Base-by-base conservation (phyloP, 2,797 vertebrate genomes). In the Vireo griseus region DNA sequence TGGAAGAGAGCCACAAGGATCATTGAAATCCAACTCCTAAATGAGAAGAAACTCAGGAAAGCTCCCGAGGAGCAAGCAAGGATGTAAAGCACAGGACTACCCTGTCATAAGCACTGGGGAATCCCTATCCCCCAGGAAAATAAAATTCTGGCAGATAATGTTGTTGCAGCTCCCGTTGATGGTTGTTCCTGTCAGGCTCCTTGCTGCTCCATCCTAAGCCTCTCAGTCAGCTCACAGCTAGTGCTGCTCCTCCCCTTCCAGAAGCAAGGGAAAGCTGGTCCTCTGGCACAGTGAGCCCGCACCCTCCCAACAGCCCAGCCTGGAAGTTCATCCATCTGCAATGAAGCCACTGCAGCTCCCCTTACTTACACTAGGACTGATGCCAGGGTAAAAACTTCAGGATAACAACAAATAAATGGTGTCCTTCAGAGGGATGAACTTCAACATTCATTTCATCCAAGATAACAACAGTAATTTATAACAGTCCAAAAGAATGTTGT, bases 201-300 rank as follows among this genome's bases (percentile, higher is more conserved):
- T 31, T 39, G 55, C 61, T 69, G 51, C 39, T 87, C 54, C 54
- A 89, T 59, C 58, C 40, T 62, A 52, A 65, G 35, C 17, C 63
- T 87, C 31, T 42, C 37, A 44, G 48, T 12, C 37, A 79, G 33
- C 22, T 37, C 2, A 0, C 3, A 73, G 52, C 15, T 74, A 79
- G 55, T 2, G 2, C 63, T 17, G 3, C 61, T 54, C 52, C 12
- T 58, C 16, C 28, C 39, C 16, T 55, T 22, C n/a, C 5, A 44
- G 22, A 26, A 69, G 51, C 6, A 4, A 63, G 20, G 31, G 7
- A 10, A 35, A 33, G 21, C 25, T 29, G 17, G 10, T 51, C 33
- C 42, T 3, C 2, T 1, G 3, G 18, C 48, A 54, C 0, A 4
- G 35, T 5, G 7, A 79, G 13, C 11, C 59, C 45, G 39, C 3